A percentile compares a stretch with the other conserved stretches of the same genome.
Evolutionary conservation across 2,888 invertebrate genomes (phyloP).

Genomic region (Pseudolycoriella hygida): DNA sequence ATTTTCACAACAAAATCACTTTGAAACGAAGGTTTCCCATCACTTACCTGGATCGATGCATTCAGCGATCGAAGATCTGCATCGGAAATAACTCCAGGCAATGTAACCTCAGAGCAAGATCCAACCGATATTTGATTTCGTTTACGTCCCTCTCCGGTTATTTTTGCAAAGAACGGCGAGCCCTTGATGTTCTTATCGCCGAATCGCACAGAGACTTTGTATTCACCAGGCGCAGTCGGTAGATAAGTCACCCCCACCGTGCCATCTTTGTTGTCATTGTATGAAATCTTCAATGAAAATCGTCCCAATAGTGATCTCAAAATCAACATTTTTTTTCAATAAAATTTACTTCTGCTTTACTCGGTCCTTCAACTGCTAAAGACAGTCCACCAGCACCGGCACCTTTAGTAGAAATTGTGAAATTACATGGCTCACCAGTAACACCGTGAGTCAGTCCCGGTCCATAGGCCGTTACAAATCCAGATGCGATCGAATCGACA

Average conservation of each 20-base stretch:
- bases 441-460: slow-evolving; percentile 83
- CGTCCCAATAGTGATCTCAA: not conserved
- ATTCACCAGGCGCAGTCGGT: slow-evolving; percentile 94
- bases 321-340: not conserved
- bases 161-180: slow-evolving; percentile 83
- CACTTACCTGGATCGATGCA: slow-evolving; percentile 60
- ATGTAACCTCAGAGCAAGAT: slow-evolving; percentile 89
- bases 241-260: slow-evolving; percentile 89
- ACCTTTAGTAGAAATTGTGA: slow-evolving; percentile 93
- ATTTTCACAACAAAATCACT: not conserved
- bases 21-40: too few species aligned
- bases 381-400: slow-evolving; percentile 90
- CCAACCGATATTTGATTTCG: slow-evolving; percentile 95
- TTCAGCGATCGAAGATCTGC: slow-evolving; percentile 75
- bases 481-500: slow-evolving; percentile 81
- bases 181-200: slow-evolving; percentile 92
- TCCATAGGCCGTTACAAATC: slow-evolving; percentile 93
- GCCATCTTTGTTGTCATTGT: slow-evolving; percentile 96
- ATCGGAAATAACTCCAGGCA: slow-evolving; percentile 83
- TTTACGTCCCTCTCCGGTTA: slow-evolving; percentile 81
- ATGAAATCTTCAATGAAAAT: slow-evolving; percentile 46
- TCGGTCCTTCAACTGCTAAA: slow-evolving; percentile 88
- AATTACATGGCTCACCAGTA: slow-evolving; percentile 85
- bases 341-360: slow-evolving; percentile 69
- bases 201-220: slow-evolving; percentile 87